These are phyloP conservation scores for Paratrypauchen microcephalus DNA, from an alignment of 2,797 vertebrate species.

Conservation along the genomic window DNA sequence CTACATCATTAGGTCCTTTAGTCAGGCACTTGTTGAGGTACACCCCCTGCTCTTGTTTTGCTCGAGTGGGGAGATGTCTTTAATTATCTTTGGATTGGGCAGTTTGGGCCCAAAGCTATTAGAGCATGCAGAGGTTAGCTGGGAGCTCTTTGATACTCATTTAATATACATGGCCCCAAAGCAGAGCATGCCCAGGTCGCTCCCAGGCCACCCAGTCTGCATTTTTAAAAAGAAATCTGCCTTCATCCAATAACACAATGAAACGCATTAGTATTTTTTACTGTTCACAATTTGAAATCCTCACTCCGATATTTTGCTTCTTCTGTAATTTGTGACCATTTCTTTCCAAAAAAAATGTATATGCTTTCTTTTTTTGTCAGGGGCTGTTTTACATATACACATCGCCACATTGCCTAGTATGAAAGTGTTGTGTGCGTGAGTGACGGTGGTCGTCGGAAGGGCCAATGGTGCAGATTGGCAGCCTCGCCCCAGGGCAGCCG, in stretches of 20 bases:
- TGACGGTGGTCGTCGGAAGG: too few relatives aligned
- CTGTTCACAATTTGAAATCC: conserved; percentile 3
- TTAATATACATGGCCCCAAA: conserved; percentile 63
- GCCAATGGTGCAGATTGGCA: too few relatives aligned
- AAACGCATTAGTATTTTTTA: conserved; percentile 33
- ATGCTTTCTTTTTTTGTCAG: neutral
- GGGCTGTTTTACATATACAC: neutral
- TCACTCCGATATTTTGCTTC: conserved; percentile 10
- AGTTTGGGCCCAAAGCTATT: conserved; percentile 63
- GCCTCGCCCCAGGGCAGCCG: too few relatives aligned
- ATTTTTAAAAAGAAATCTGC: conserved; percentile 49
- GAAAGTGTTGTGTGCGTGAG: too few relatives aligned
- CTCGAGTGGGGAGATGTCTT: conserved; percentile 58
- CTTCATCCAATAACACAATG: conserved; percentile 40
- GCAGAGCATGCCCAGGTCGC: conserved; percentile 35
- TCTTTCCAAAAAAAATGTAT: too few relatives aligned
- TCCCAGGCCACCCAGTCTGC: conserved; percentile 63
- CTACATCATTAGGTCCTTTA: conserved; percentile 80
- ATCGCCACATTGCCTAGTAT: too few relatives aligned
- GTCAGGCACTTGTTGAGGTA: conserved; percentile 67
- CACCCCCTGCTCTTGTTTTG: conserved; percentile 67
- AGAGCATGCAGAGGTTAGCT: conserved; percentile 66
- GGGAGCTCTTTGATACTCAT: conserved; percentile 62
- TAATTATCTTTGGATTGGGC: conserved; percentile 71
- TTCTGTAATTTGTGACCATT: conserved; percentile 15